Evolutionary conservation across 2,113 vertebrate genomes (phyloP).

Genomic region (Forbesichthys agassizii): DNA sequence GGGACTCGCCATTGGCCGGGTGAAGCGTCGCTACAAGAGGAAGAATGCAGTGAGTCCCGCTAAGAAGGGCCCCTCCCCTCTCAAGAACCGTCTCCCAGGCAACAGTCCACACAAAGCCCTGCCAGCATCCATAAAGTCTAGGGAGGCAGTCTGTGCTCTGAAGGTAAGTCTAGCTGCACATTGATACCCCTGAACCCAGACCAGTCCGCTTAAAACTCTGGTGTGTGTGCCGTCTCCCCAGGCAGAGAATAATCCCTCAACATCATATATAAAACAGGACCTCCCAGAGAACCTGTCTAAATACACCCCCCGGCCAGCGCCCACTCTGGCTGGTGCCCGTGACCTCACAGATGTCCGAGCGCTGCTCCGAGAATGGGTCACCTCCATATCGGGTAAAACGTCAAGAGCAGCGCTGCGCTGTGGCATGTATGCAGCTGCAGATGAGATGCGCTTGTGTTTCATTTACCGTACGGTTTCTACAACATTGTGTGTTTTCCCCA

Average conservation of each 20-base stretch:
- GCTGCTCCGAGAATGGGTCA: conserved; percentile 92
- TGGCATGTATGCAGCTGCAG: not conserved
- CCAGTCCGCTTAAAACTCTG: not conserved
- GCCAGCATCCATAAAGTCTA: conserved; percentile 76
- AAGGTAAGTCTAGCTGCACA: conserved; percentile 74
- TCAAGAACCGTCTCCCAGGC: conserved; percentile 77
- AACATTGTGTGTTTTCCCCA: too few relatives aligned
- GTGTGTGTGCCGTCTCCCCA: conserved; percentile 48
- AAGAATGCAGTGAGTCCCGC: conserved; percentile 80
- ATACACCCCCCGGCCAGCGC: conserved; percentile 69
- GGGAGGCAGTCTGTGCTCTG: conserved; percentile 59
- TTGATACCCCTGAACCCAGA: not conserved
- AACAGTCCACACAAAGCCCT: conserved; percentile 82
- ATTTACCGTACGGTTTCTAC: too few relatives aligned
- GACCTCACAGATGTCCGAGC: conserved; percentile 91
- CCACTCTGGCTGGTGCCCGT: conserved; percentile 89
- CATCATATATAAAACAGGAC: conserved; percentile 66
- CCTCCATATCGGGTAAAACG: conserved; percentile 82
- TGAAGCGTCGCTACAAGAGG: conserved; percentile 85
- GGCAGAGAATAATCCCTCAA: conserved; percentile 78
- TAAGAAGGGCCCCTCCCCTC: conserved; percentile 84
- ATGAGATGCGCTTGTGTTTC: not conserved
- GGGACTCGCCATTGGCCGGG: conserved; percentile 63
- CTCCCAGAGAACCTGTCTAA: conserved; percentile 47
- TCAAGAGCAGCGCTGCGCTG: not conserved